Base-by-base conservation (phyloP, 2,888 invertebrate genomes). In the Ochropacha duplaris region DNA sequence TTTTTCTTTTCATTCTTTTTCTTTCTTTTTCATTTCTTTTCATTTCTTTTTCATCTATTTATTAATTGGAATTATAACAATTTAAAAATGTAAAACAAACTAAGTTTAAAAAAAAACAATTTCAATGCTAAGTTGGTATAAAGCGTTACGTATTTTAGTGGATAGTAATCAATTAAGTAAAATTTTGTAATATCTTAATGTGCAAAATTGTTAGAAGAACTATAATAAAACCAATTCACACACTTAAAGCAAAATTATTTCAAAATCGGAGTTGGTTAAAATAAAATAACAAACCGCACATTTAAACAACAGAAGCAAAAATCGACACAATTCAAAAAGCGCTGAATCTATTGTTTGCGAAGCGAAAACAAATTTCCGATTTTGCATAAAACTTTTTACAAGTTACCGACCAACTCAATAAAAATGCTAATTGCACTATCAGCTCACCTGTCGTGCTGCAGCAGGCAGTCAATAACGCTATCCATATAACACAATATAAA, bases 401-500 rank as follows among this genome's bases (percentile, higher is more conserved):
- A 85, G 78, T 86, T 79, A 63, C 71, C 71, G 64, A 63, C 64
- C 67, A 83, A 81, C 78, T 81, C 83, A 77, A 88, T 87, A 86
- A 86, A 89, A 86, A 88, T 90, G 86, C 81, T 83, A 89, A 88
- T 86, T 84, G 78, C 78, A 81, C 78, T 80, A 80, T 76, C 67
- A 72, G 84, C 91, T 91, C 77, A 92, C 92, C 92, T 86, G 89
- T 89, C 65, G 86, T 88, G 62, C 82, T 86, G 82, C 87, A 87
- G 85, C 87, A 88, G 65, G 78, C 78, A 60, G 86, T 84, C 72
- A 90, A 70, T 71, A 92, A 74, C 70, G 87, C 85, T 83, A 88
- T 87, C 87, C 86, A 90, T 81, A 90, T 83, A 75, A 87, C 91
- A 90, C 88, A 86, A 74, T 92, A 91, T 77, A 91, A 90, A 91